These are phyloP conservation scores for Delichon dasypus DNA, from an alignment of 2,797 vertebrate genomes.

Conservation along the genomic window DNA sequence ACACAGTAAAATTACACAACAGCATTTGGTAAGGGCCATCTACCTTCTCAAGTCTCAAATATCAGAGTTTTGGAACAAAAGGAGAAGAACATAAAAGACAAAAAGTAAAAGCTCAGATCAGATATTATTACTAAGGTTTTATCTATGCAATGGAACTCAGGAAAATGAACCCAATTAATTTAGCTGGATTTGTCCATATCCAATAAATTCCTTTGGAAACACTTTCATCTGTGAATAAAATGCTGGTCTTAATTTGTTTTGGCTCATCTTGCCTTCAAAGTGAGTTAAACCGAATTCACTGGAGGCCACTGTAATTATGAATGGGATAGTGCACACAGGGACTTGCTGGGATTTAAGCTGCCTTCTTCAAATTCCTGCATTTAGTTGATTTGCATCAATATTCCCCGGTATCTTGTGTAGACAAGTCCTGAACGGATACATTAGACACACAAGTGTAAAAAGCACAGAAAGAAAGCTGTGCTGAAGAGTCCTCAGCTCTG, in stretches of 20 bases:
- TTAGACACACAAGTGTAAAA: neutral
- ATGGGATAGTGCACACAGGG: neutral
- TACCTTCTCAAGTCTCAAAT: neutral
- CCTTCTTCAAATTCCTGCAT: neutral
- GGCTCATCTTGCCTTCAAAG: neutral
- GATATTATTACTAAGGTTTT: neutral
- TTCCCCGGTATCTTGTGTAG: neutral
- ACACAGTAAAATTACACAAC: neutral
- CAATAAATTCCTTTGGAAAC: neutral
- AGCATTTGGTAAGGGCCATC: neutral
- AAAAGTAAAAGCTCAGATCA: neutral
- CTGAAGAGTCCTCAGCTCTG: neutral
- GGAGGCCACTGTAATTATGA: neutral
- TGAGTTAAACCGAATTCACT: neutral
- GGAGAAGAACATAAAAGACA: neutral
- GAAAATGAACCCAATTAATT: conserved; percentile 6
- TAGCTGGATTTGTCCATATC: neutral
- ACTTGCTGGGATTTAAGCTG: neutral
- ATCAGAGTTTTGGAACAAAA: neutral
- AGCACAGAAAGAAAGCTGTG: neutral
- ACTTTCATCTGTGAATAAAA: conserved; percentile 5
- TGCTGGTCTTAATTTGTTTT: neutral
- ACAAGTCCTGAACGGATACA: neutral
- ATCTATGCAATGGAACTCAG: neutral
- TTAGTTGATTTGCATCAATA: neutral